phyloP scores from a whole-genome alignment of 1,140 invertebrate genomes.

The Colletes latitarsis region DNA sequence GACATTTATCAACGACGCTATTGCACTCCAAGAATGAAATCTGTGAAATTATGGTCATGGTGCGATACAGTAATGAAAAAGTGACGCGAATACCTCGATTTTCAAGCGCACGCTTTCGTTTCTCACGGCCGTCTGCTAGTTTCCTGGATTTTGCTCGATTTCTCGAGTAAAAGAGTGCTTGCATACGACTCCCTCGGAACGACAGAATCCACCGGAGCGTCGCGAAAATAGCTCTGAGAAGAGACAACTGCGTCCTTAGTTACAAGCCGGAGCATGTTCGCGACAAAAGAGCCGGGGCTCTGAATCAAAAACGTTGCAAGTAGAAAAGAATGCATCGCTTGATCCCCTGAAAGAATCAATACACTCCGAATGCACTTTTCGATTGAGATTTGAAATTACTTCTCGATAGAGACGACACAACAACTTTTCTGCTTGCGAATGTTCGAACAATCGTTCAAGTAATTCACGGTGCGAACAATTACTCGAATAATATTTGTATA shows the following conservation, averaged over 20 bases:
- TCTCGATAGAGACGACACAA: background rate
- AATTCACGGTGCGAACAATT: too few species aligned
- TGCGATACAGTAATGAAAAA: too few species aligned
- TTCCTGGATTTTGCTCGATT: background rate
- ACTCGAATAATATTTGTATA: too few species aligned
- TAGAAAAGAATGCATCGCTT: background rate
- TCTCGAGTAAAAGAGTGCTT: background rate
- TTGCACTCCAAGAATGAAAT: too few species aligned
- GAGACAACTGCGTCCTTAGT: slow-evolving; percentile 1
- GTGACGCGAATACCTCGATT: background rate
- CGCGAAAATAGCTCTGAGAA: background rate
- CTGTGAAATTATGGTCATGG: too few species aligned
- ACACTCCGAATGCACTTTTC: background rate
- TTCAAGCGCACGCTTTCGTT: slow-evolving; percentile 6
- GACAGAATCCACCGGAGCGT: slow-evolving; percentile 9
- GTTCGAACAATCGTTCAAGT: too few species aligned
- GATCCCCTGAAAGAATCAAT: background rate
- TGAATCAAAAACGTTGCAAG: background rate
- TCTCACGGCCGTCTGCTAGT: background rate
- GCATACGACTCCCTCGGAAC: background rate
- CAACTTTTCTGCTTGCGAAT: too few species aligned
- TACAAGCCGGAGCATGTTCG: background rate
- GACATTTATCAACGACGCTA: too few species aligned
- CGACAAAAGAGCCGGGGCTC: background rate
- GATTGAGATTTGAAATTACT: background rate